These are phyloP conservation scores for Cerceris rybyensis DNA, from an alignment of 2,888 invertebrate genomes.

Conservation along the genomic window DNA sequence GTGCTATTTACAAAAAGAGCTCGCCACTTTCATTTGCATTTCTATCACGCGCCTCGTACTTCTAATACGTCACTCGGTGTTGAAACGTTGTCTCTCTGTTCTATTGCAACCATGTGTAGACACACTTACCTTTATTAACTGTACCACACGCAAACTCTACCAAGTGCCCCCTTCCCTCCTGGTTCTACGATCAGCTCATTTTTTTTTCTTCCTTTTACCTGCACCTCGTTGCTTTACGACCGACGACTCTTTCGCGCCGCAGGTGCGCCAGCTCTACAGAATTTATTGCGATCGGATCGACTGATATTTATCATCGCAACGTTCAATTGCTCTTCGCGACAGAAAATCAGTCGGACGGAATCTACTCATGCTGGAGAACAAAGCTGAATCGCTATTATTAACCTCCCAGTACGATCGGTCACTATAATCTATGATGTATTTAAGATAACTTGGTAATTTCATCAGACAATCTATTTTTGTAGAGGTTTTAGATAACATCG, in stretches of 20 bases:
- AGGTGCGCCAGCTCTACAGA: constrained; percentile 22
- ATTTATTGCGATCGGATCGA: constrained; percentile 12
- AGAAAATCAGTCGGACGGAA: no score
- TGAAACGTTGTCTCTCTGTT: constrained; percentile 40
- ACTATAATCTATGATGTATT: no score
- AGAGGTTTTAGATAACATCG: no score
- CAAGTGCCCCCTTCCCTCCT: neutral
- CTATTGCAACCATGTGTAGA: constrained; percentile 42
- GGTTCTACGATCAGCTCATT: constrained; percentile 10
- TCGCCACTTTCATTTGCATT: constrained; percentile 36
- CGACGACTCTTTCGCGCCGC: constrained; percentile 12
- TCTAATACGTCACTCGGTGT: constrained; percentile 21
- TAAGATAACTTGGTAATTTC: no score
- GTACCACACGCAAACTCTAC: constrained; percentile 28
- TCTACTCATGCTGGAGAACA: no score
- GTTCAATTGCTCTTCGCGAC: no score
- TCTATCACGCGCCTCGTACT: constrained; percentile 23
- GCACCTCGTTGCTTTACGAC: constrained; percentile 27
- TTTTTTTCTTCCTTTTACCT: constrained; percentile 23
- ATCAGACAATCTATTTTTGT: no score
- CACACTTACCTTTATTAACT: constrained; percentile 57
- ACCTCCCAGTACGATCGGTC: no score
- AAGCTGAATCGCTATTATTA: no score
- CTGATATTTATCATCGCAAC: neutral
- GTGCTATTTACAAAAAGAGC: constrained; percentile 33